Evolutionary conservation across 2,113 vertebrate species (phyloP), one percentile per base, ranked within the genome.

Genomic region (Ctenodactylus gundi): DNA sequence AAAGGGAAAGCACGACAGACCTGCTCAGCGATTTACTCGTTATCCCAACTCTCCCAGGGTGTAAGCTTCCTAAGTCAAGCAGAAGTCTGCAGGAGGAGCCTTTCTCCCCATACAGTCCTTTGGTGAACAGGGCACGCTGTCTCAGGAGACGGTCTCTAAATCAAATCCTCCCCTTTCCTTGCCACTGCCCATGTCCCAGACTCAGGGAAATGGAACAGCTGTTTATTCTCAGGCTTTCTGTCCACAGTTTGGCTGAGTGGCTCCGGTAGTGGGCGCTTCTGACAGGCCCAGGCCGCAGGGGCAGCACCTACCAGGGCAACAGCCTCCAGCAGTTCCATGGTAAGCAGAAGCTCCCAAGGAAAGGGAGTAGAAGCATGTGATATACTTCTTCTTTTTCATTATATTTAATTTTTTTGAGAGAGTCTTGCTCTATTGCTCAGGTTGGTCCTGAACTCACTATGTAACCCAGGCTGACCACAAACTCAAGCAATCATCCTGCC

Each of bases 81-180:
- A 7, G 77, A 67, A 64, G 34, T 39, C 39, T 83, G 6, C 31
- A 72, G 15, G n/a, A 65, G 44, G 58, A 53, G 36, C 41, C 27
- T 67, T 85, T 58, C 39, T 60, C 34, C 41, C 65, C 25, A 80
- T 12, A 41, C 17, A 70, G 75, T 12, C 51, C 68, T 64, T 80
- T 85, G 36, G 20, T 68, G 60, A 94, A 77, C 21, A 88, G 41
- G 17, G 68, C 23, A 90, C 70, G 41, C 70, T 46, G 9, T 80
- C 92, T 85, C 39, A 87, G 67, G 72, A 93, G 65, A 70, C 14
- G 51, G 31, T 49, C 67, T 94, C 68, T 82, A 82, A 36, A 44
- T 73, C 76, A 78, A 77, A 29, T 81, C 67, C 39, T 41, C 14
- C 21, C 39, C 12, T 70, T 14, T 81, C 49, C 29, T 75, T 11